phyloP scores from a whole-genome alignment of 2,888 invertebrate genomes.

The Mamestra brassicae region DNA sequence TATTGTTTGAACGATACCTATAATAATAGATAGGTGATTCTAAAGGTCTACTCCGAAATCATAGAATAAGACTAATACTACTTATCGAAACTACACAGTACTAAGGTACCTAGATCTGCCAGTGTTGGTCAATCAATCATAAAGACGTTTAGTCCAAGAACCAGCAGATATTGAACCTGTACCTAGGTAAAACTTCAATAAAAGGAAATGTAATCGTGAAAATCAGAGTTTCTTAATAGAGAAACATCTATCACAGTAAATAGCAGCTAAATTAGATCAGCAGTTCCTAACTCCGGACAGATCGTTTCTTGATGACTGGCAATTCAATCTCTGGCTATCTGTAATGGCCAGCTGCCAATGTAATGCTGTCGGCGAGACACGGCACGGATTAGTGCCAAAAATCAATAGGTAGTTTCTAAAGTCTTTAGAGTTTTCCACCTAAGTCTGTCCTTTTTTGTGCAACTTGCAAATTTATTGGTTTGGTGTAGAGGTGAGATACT shows the following conservation, averaged over 20 bases:
- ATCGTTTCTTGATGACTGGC: slow-evolving; percentile 58
- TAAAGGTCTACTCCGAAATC: too few species aligned
- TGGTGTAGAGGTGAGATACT: background rate
- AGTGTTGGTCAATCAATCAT: too few species aligned
- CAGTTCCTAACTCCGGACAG: slow-evolving; percentile 41
- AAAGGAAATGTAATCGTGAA: background rate
- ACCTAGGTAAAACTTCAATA: background rate
- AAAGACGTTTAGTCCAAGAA: too few species aligned
- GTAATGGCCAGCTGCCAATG: slow-evolving; percentile 56
- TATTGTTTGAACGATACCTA: background rate
- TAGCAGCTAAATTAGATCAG: slow-evolving; percentile 39
- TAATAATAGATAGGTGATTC: too few species aligned
- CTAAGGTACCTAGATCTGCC: too few species aligned
- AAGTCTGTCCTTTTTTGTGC: background rate
- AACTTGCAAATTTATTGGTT: background rate
- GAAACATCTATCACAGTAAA: slow-evolving; percentile 30
- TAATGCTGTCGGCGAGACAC: slow-evolving; percentile 35
- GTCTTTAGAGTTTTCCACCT: background rate
- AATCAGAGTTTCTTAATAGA: slow-evolving; percentile 21
- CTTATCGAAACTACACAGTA: too few species aligned
- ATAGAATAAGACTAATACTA: too few species aligned
- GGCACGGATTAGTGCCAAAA: slow-evolving; percentile 33
- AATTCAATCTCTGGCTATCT: slow-evolving; percentile 50
- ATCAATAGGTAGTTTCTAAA: slow-evolving; percentile 19
- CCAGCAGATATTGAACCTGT: too few species aligned